These are phyloP conservation scores for Cyclophora albipunctata DNA, from an alignment of 2,888 invertebrate genomes.

Conservation along the genomic window DNA sequence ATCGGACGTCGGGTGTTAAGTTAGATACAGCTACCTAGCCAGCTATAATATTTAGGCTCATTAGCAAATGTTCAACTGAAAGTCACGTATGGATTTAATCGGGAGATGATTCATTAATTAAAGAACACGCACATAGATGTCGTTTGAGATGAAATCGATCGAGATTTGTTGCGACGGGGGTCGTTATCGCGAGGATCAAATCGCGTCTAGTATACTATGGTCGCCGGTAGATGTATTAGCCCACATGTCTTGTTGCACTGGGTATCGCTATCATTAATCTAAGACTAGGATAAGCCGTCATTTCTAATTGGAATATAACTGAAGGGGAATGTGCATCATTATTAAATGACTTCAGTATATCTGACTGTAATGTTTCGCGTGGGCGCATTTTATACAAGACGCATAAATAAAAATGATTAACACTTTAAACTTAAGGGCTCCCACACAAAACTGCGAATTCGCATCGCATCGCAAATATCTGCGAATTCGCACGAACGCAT, in stretches of 20 bases:
- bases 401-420: slow-evolving; percentile 19
- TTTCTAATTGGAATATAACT: slow-evolving; percentile 58
- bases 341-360: slow-evolving; percentile 21
- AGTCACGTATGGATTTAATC: slow-evolving; percentile 25
- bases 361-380: slow-evolving; percentile 12
- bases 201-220: slow-evolving; percentile 31
- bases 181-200: slow-evolving; percentile 44
- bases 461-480: too few relatives aligned
- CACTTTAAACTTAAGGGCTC: slow-evolving; percentile 13
- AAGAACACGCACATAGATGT: slow-evolving; percentile 28
- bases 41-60: slow-evolving; percentile 2
- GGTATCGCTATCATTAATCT: slow-evolving; percentile 53
- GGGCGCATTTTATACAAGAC: slow-evolving; percentile 14
- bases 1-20: too few relatives aligned
- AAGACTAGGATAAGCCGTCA: slow-evolving; percentile 37
- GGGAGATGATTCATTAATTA: slow-evolving; percentile 35
- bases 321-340: slow-evolving; percentile 36
- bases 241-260: slow-evolving; percentile 38
- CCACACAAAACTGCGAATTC: too few relatives aligned
- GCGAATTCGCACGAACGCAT: too few relatives aligned
- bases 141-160: slow-evolving; percentile 17
- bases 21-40: background rate
- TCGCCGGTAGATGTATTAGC: slow-evolving; percentile 49
- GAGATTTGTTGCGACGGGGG: slow-evolving; percentile 33
- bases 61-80: slow-evolving; percentile 23